These are phyloP conservation scores for Zaprionus ghesquierei DNA, from an alignment of 1,140 invertebrate genomes.

Conservation along the genomic window DNA sequence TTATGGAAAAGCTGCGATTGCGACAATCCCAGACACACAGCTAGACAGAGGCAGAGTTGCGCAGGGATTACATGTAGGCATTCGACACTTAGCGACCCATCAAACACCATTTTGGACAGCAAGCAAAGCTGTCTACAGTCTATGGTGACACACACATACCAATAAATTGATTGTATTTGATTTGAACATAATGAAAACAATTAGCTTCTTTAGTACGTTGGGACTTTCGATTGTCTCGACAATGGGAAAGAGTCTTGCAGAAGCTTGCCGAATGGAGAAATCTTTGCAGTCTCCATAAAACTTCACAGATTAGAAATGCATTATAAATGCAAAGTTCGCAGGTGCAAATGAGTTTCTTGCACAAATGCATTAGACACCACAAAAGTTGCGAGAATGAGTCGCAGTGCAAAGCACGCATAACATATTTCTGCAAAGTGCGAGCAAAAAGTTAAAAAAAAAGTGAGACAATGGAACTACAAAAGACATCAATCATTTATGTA, in stretches of 20 bases:
- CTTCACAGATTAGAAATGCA: not conserved
- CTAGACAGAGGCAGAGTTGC: not conserved
- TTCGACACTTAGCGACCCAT: not conserved
- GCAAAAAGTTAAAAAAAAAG: not conserved
- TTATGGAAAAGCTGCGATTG: slow-evolving; percentile 49
- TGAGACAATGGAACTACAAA: not conserved
- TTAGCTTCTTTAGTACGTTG: not conserved
- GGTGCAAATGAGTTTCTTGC: not conserved
- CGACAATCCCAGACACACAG: slow-evolving; percentile 27
- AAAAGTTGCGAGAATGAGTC: not conserved
- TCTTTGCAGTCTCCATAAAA: not conserved
- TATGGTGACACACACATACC: not conserved
- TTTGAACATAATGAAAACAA: not conserved
- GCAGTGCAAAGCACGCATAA: not conserved
- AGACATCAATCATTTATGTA: not conserved
- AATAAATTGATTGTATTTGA: not conserved
- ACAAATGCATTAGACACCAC: not conserved
- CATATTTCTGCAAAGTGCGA: not conserved
- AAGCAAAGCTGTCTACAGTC: too few species aligned
- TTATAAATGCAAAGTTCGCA: not conserved
- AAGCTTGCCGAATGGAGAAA: not conserved
- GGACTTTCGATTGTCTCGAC: not conserved
- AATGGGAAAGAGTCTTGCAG: not conserved
- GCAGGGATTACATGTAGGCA: not conserved
- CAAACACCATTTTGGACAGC: not conserved